Evolutionary conservation across 2,888 invertebrate genomes (phyloP).

Genomic region (Argyresthia goedartella): DNA sequence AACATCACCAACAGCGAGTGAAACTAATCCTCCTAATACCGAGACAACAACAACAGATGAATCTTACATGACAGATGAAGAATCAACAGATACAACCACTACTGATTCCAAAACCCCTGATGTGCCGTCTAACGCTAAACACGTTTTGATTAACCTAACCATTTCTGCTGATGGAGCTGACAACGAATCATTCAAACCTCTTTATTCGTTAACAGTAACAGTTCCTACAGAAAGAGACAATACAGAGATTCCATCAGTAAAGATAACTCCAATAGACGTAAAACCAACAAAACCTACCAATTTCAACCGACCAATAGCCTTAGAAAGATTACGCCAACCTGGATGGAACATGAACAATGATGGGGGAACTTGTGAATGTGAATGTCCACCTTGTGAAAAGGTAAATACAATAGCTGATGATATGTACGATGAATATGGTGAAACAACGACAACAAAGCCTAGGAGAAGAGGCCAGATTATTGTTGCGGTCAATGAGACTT

Average conservation of each 20-base stretch:
- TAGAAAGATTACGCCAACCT: slow-evolving; percentile 23
- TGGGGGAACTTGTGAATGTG: slow-evolving; percentile 81
- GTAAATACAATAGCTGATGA: slow-evolving; percentile 39
- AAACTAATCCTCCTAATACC: slow-evolving; percentile 25
- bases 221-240: slow-evolving; percentile 76
- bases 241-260: slow-evolving; percentile 65
- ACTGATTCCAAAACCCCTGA: slow-evolving; percentile 41
- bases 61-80: slow-evolving; percentile 15
- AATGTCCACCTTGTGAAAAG: slow-evolving; percentile 76
- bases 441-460: slow-evolving; percentile 24
- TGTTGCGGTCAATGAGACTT: not conserved
- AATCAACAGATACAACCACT: slow-evolving; percentile 30
- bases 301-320: slow-evolving; percentile 51
- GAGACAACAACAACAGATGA: slow-evolving; percentile 21
- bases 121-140: slow-evolving; percentile 57
- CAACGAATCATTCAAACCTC: slow-evolving; percentile 66
- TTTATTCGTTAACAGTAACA: slow-evolving; percentile 85
- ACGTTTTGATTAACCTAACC: slow-evolving; percentile 85
- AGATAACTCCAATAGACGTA: slow-evolving; percentile 61
- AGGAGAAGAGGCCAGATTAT: slow-evolving; percentile 1
- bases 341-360: slow-evolving; percentile 22
- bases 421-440: slow-evolving; percentile 45
- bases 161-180: slow-evolving; percentile 77
- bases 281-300: slow-evolving; percentile 50
- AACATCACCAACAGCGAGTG: slow-evolving; percentile 10